These are phyloP conservation scores for Tenthredo livida DNA, from an alignment of 2,888 invertebrate genomes.

Conservation along the genomic window DNA sequence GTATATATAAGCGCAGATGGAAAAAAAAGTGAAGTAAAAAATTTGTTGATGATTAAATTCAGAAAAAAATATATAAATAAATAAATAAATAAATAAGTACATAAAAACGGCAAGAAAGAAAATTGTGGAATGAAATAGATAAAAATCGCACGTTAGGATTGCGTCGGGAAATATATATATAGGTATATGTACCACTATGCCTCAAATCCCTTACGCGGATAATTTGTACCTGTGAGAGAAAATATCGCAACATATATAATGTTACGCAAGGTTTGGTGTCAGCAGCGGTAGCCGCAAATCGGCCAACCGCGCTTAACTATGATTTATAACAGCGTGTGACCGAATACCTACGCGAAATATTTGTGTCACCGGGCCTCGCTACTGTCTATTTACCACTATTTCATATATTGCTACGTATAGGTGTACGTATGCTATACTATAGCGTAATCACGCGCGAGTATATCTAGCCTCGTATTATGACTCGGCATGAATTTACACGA, in stretches of 20 bases:
- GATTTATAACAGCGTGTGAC: slow-evolving; percentile 44
- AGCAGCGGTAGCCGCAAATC: not conserved
- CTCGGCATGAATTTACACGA: not conserved
- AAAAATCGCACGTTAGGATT: not conserved
- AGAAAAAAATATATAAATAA: not conserved
- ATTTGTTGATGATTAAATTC: not conserved
- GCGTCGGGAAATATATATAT: not conserved
- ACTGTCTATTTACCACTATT: slow-evolving; percentile 19
- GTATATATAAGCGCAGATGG: no score
- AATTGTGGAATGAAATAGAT: not conserved
- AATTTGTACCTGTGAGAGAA: slow-evolving; percentile 6
- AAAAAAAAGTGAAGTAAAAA: not conserved
- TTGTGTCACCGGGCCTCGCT: slow-evolving; percentile 21
- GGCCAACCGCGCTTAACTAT: slow-evolving; percentile 7
- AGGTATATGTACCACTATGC: no score
- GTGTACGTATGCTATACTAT: not conserved
- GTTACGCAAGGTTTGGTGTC: slow-evolving; percentile 16
- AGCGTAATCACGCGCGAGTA: not conserved
- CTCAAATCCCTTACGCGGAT: not conserved
- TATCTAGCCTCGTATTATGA: not conserved
- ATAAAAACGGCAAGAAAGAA: not conserved
- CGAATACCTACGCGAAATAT: slow-evolving; percentile 36
- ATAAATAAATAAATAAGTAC: no score
- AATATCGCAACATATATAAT: slow-evolving; percentile 8
- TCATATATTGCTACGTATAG: not conserved